A percentile compares a stretch with the other conserved stretches of the same genome.
phyloP scores from a whole-genome alignment of 2,888 invertebrate genomes.

The Lissocephala sabroskyi region DNA sequence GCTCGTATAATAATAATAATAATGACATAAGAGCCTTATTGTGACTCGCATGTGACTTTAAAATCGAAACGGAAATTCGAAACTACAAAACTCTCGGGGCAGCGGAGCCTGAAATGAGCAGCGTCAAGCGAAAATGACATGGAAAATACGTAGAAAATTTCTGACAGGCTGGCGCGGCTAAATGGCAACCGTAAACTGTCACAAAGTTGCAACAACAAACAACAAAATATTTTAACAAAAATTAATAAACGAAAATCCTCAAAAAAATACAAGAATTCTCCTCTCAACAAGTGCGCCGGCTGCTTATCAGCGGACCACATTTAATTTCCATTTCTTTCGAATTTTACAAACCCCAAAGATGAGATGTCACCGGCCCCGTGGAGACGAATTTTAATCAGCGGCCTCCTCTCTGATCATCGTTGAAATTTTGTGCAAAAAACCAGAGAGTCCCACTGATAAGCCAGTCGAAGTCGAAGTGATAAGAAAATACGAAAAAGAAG shows the following conservation, averaged over 20 bases:
- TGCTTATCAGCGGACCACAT: slow-evolving; percentile 23
- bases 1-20: too few relatives aligned
- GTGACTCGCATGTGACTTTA: not conserved
- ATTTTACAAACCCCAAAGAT: slow-evolving; percentile 22
- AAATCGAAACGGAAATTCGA: not conserved
- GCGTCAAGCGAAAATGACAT: slow-evolving; percentile 56
- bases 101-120: slow-evolving; percentile 19
- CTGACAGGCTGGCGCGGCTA: slow-evolving; percentile 34
- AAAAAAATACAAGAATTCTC: slow-evolving; percentile 6
- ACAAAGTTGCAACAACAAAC: slow-evolving; percentile 7
- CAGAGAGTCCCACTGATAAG: too few relatives aligned
- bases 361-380: slow-evolving; percentile 43
- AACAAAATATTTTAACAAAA: slow-evolving; percentile 3
- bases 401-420: not conserved
- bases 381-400: too few relatives aligned
- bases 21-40: slow-evolving; percentile 31
- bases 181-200: slow-evolving; percentile 8
- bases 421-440: too few relatives aligned
- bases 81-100: not conserved
- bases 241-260: not conserved
- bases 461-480: too few relatives aligned
- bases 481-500: too few relatives aligned
- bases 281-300: slow-evolving; percentile 20
- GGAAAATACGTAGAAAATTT: slow-evolving; percentile 64
- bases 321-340: slow-evolving; percentile 3